Percentiles rank a stretch among this genome's conserved stretches.
Evolutionary conservation across 2,888 invertebrate genomes (phyloP).

Genomic region (Drosophila rellima): DNA sequence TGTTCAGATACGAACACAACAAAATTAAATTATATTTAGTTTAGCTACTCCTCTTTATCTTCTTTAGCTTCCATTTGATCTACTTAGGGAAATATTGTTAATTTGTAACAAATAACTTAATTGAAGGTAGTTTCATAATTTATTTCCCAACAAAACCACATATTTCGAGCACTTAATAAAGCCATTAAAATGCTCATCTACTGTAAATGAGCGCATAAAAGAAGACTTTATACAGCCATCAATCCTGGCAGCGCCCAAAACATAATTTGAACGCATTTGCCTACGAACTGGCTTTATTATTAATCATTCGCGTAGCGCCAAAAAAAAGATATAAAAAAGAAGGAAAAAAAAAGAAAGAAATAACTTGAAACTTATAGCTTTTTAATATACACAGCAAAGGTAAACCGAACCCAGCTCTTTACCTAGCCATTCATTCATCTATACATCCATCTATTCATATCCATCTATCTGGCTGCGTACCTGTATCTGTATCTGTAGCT

Average conservation of each 20-base stretch:
- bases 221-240: conserved; percentile 80
- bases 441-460: conserved; percentile 48
- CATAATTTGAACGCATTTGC: conserved; percentile 75
- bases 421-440: conserved; percentile 50
- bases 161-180: conserved; percentile 62
- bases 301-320: conserved; percentile 66
- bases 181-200: conserved; percentile 71
- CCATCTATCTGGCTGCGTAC: conserved; percentile 35
- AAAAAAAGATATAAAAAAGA: conserved; percentile 25
- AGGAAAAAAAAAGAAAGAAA: conserved; percentile 30
- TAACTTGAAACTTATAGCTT: conserved; percentile 74
- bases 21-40: no score
- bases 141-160: conserved; percentile 50
- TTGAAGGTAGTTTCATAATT: conserved; percentile 46
- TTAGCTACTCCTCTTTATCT: no score
- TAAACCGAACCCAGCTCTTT: conserved; percentile 34
- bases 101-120: conserved; percentile 60
- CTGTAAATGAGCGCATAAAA: conserved; percentile 76
- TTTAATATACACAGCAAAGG: conserved; percentile 64
- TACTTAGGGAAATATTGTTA: conserved; percentile 26
- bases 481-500: conserved; percentile 14
- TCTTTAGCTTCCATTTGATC: no score
- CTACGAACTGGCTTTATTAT: conserved; percentile 61
- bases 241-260: conserved; percentile 69
- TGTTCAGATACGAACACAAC: no score